These are phyloP conservation scores for Ctenopoma multispine DNA, from an alignment of 2,797 vertebrate species.

Conservation along the genomic window DNA sequence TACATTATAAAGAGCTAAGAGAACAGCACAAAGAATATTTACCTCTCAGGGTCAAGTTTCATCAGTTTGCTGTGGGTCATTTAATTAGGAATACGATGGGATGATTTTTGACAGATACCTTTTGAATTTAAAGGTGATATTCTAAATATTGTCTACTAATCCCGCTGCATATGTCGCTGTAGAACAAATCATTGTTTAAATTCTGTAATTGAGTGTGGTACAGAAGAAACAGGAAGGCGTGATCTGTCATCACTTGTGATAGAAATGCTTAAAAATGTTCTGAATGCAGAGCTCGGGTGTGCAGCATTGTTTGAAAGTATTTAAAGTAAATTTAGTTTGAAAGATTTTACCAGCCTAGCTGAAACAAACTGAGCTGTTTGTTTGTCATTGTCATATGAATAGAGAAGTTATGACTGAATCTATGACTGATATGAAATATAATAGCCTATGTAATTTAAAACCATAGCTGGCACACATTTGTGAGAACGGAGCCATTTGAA, in stretches of 20 bases:
- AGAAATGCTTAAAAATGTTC: background rate
- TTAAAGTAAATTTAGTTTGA: no score
- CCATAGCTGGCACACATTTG: no score
- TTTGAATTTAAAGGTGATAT: constrained; percentile 10
- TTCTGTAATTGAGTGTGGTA: background rate
- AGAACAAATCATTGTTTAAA: constrained; percentile 5
- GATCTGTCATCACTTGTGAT: background rate
- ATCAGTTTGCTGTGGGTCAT: background rate
- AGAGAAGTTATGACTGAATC: no score
- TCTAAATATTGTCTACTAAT: constrained; percentile 6
- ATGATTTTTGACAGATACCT: background rate
- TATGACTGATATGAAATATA: no score
- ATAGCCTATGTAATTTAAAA: no score
- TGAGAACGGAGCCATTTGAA: no score
- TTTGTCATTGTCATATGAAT: no score
- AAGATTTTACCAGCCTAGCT: no score
- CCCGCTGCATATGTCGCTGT: background rate
- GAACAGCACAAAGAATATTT: constrained; percentile 16
- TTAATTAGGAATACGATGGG: background rate
- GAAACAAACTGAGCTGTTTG: no score
- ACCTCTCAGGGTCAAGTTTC: constrained; percentile 39
- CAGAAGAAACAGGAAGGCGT: background rate
- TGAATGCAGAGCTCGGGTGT: background rate
- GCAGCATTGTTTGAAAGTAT: background rate
- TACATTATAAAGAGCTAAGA: constrained; percentile 46